These are phyloP conservation scores for Rotaria sp. DNA, from an alignment of 2,888 invertebrate genomes.

Conservation along the genomic window DNA sequence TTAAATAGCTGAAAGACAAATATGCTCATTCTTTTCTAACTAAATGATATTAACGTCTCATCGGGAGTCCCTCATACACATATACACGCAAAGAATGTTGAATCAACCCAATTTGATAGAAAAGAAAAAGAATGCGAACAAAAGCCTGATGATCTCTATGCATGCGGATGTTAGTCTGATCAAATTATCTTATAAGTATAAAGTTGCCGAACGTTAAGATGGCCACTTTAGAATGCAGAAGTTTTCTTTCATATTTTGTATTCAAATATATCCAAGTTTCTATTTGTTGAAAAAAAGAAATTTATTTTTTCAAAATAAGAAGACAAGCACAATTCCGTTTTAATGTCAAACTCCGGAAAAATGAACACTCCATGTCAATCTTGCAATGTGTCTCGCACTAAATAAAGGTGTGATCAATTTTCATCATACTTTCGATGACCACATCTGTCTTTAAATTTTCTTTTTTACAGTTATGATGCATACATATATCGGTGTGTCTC, in stretches of 20 bases:
- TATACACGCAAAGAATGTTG: background rate
- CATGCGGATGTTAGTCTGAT: constrained; percentile 12
- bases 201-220: constrained; percentile 14
- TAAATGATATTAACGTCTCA: constrained; percentile 14
- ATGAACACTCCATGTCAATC: constrained; percentile 8
- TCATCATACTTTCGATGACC: constrained; percentile 2
- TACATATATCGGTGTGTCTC: background rate
- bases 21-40: constrained; percentile 20
- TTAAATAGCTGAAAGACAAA: constrained; percentile 22
- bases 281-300: background rate
- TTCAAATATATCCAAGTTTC: background rate
- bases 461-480: background rate
- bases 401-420: background rate
- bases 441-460: constrained; percentile 5
- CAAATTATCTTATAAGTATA: constrained; percentile 11
- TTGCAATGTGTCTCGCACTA: constrained; percentile 1
- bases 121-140: background rate
- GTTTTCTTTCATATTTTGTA: background rate
- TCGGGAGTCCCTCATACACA: constrained; percentile 7
- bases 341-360: constrained; percentile 6
- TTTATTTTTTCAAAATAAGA: background rate
- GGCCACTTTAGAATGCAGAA: background rate
- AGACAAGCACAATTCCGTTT: background rate
- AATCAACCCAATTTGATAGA: constrained; percentile 5
- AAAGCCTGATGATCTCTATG: constrained; percentile 8